A percentile compares a stretch with the other conserved stretches of the same genome.
These are phyloP conservation scores for Chamaea fasciata DNA, from an alignment of 2,113 vertebrate species.

Conservation along the genomic window DNA sequence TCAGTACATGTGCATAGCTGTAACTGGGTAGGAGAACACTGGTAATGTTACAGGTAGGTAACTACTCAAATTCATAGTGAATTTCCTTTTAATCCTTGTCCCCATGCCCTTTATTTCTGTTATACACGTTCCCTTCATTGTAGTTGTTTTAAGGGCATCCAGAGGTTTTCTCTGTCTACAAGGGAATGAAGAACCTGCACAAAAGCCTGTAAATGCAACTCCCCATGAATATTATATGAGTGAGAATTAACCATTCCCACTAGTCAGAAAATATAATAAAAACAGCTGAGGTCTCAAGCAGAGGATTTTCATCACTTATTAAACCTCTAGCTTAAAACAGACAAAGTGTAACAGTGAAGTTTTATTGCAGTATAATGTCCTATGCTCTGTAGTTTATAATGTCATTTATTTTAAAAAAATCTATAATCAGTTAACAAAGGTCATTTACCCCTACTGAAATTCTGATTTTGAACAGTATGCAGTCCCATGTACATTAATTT, in stretches of 20 bases:
- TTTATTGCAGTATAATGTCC: background rate
- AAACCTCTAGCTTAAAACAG: background rate
- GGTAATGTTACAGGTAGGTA: background rate
- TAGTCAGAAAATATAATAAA: constrained; percentile 63
- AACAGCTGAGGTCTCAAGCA: background rate
- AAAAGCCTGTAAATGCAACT: constrained; percentile 32
- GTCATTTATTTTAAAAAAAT: background rate
- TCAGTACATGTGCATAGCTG: background rate
- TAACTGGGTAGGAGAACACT: background rate
- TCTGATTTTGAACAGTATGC: constrained; percentile 22
- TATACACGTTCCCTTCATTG: background rate
- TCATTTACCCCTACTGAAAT: constrained; percentile 30
- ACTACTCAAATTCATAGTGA: background rate
- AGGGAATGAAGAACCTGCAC: background rate
- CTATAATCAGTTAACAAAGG: constrained; percentile 22
- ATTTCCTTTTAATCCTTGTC: background rate
- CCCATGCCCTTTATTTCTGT: background rate
- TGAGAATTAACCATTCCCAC: constrained; percentile 65
- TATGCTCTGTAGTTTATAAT: background rate
- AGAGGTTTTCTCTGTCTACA: background rate
- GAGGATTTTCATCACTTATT: constrained; percentile 48
- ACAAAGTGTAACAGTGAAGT: background rate
- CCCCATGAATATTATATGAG: constrained; percentile 83
- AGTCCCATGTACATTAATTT: constrained; percentile 39
- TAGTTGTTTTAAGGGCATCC: background rate